Percentiles rank a stretch among this genome's conserved stretches.
These are phyloP conservation scores for Conus betulinus DNA, from an alignment of 1,140 invertebrate genomes.

Conservation along the genomic window DNA sequence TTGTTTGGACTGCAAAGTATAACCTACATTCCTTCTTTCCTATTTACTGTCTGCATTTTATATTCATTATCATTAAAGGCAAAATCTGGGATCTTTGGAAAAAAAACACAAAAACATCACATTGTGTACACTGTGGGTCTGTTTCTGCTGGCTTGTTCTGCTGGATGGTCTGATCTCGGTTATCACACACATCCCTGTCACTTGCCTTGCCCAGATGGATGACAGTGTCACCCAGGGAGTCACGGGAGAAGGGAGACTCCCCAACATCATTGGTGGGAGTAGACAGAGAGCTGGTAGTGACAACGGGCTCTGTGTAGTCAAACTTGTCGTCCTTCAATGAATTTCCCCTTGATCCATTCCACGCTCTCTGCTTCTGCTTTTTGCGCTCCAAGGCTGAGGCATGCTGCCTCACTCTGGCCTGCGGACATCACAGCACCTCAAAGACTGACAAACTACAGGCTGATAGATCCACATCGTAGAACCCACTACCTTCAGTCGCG, in stretches of 20 bases:
- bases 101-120: background rate
- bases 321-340: slow-evolving; percentile 65
- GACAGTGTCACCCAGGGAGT: slow-evolving; percentile 72
- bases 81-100: too few species aligned
- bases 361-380: slow-evolving; percentile 31
- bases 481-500: too few species aligned
- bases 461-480: too few species aligned
- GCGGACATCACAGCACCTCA: too few species aligned
- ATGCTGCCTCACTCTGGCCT: slow-evolving; percentile 37
- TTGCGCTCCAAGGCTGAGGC: slow-evolving; percentile 29
- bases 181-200: background rate
- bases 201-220: slow-evolving; percentile 72
- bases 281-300: slow-evolving; percentile 68
- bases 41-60: too few species aligned
- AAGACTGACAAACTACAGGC: too few species aligned
- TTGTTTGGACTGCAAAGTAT: too few species aligned
- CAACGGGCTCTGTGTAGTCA: slow-evolving; percentile 70
- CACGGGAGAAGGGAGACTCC: slow-evolving; percentile 71
- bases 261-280: slow-evolving; percentile 67
- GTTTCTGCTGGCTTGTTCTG: too few species aligned
- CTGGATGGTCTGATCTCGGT: background rate
- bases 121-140: too few species aligned
- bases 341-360: slow-evolving; percentile 20
- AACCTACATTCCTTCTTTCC: too few species aligned
- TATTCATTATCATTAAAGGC: too few species aligned